Evolutionary conservation across 2,888 invertebrate species (phyloP).

Genomic region (Cenopis cana): DNA sequence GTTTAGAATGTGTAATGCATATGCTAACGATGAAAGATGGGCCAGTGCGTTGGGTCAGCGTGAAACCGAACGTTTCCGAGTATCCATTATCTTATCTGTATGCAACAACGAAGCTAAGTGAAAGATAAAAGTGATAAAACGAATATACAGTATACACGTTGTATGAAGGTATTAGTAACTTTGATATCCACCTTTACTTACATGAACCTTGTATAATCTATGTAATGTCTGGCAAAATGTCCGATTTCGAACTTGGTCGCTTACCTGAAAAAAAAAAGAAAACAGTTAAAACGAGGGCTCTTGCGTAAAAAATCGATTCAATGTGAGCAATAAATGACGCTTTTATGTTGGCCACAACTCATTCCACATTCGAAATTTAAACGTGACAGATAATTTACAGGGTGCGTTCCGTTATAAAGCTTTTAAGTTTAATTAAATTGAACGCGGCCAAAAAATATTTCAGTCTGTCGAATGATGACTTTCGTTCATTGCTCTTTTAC

Average conservation of each 20-base stretch:
- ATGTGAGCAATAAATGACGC: slow-evolving; percentile 53
- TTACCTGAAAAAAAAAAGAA: slow-evolving; percentile 65
- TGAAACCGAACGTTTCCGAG: slow-evolving; percentile 10
- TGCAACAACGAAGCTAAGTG: background rate
- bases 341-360: slow-evolving; percentile 53
- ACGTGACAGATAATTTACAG: slow-evolving; percentile 47
- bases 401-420: slow-evolving; percentile 46
- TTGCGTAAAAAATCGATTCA: slow-evolving; percentile 54
- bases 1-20: slow-evolving; percentile 18
- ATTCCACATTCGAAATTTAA: slow-evolving; percentile 54
- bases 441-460: background rate
- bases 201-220: background rate
- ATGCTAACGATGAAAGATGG: slow-evolving; percentile 29
- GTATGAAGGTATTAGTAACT: background rate
- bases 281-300: slow-evolving; percentile 57
- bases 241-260: slow-evolving; percentile 54
- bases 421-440: slow-evolving; percentile 39
- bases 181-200: background rate
- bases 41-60: slow-evolving; percentile 16
- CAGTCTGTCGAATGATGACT: slow-evolving; percentile 3
- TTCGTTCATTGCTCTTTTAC: background rate
- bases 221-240: background rate
- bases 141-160: background rate
- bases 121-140: background rate
- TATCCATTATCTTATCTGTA: slow-evolving; percentile 8